Evolutionary conservation across 2,888 invertebrate genomes (phyloP).

Genomic region (Heliothis peltigera): DNA sequence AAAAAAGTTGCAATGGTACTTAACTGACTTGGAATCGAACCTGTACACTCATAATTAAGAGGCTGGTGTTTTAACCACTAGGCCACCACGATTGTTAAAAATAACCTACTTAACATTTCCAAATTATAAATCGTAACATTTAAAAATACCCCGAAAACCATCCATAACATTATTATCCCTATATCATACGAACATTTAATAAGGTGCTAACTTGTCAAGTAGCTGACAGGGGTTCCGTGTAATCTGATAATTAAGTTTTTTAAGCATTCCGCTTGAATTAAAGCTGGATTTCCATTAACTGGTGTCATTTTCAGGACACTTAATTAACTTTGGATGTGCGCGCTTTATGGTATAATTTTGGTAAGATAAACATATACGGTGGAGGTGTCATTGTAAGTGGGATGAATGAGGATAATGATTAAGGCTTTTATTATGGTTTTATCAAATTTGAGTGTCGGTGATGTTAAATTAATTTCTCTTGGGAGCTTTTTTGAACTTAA

Average conservation of each 20-base stretch:
- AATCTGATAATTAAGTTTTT: conserved; percentile 64
- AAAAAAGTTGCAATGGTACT: too few species aligned
- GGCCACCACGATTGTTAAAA: neutral
- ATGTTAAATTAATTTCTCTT: conserved; percentile 18
- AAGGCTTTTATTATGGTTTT: conserved; percentile 22
- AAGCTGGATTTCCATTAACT: conserved; percentile 57
- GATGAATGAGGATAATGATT: conserved; percentile 11
- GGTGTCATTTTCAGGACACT: conserved; percentile 47
- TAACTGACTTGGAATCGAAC: too few species aligned
- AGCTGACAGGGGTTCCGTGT: conserved; percentile 50
- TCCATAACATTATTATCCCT: conserved; percentile 36
- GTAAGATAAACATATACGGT: conserved; percentile 31
- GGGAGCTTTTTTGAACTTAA: neutral
- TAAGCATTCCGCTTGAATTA: conserved; percentile 49
- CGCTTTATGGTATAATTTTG: conserved; percentile 33
- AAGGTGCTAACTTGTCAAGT: conserved; percentile 56
- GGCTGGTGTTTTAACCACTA: too few species aligned
- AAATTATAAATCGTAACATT: neutral
- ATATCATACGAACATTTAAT: conserved; percentile 52
- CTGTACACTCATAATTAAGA: too few species aligned
- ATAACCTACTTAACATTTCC: neutral
- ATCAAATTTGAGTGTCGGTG: conserved; percentile 17
- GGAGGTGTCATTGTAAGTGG: neutral
- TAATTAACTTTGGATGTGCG: conserved; percentile 52
- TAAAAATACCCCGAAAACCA: conserved; percentile 2